Base-by-base conservation (phyloP, 2,797 vertebrate species). In the Oreortyx pictus region DNA sequence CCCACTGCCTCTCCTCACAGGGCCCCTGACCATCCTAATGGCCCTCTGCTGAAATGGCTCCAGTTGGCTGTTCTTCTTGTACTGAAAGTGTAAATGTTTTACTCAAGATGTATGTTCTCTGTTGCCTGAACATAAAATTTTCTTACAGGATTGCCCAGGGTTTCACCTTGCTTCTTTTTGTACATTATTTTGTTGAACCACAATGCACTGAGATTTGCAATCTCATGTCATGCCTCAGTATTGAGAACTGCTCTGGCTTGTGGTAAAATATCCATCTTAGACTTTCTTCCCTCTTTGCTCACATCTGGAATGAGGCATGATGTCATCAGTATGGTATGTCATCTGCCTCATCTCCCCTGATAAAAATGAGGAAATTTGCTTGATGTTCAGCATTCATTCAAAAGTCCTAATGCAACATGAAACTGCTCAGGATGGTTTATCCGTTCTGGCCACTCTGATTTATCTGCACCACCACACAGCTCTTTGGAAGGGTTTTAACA, bases 281-380 rank as follows among this genome's bases (percentile, higher is more conserved):
- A 79, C 7, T 89, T 87, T 95, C 61, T 50, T 89, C 73, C 61
- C 35, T 76, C 74, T 66, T 77, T 88, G 71, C 77, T 86, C 93
- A 93, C 93, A 95, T 96, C 94, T 95, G 95, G 94, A 94, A 24
- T 0, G 0, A 92, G 74, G 71, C 71, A 85, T 88, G 96, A 92
- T 89, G 80, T 95, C 94, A 92, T 90, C 80, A 84, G 44, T 56
- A 56, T 29, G 57, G 64, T 29, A 96, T 93, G 93, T 74, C 89
- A 93, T 93, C 89, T 89, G 89, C 67, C 80, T 93, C 92, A 92
- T 95, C 92, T 95, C 71, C 77, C 71, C 37, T 74, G 89, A 60
- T 84, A 91, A 92, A 95, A 91, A 88, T 29, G 64, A 88, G 79
- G 86, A 92, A 90, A 92, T 89, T 64, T 92, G 44, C 89, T 77